Percentiles rank a stretch among this genome's conserved stretches.
phyloP scores from a whole-genome alignment of 2,888 invertebrate species.

The Drosophila histrio region DNA sequence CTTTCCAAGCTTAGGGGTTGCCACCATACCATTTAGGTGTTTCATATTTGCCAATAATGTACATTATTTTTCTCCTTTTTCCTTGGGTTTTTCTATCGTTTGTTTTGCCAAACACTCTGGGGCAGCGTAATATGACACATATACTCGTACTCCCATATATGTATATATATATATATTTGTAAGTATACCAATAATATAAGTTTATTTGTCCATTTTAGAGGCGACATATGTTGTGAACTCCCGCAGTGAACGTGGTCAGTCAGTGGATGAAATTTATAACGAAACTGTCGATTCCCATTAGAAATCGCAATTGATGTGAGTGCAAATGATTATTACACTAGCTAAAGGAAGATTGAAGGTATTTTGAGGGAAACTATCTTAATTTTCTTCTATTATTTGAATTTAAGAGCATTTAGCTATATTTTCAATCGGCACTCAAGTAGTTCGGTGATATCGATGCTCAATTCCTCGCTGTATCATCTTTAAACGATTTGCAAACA shows the following conservation, averaged over 20 bases:
- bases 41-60: conserved; percentile 53
- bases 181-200: conserved; percentile 34
- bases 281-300: conserved; percentile 3
- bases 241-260: conserved; percentile 9
- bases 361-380: not conserved
- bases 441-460: too few species aligned
- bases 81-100: conserved; percentile 15
- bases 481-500: too few species aligned
- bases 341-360: not conserved
- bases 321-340: conserved; percentile 29
- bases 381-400: not conserved
- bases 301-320: conserved; percentile 20
- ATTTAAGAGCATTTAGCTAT: too few species aligned
- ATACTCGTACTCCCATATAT: too few species aligned
- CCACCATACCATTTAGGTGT: conserved; percentile 43
- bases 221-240: conserved; percentile 51
- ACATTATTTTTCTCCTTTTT: conserved; percentile 13
- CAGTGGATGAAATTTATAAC: conserved; percentile 21
- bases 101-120: conserved; percentile 27
- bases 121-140: conserved; percentile 18
- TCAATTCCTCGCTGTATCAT: too few species aligned
- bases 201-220: conserved; percentile 48
- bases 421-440: not conserved
- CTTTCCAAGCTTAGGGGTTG: conserved; percentile 38
- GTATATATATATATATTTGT: conserved; percentile 6